phyloP scores from a whole-genome alignment of 2,888 invertebrate species.

The Axea sp. region DNA sequence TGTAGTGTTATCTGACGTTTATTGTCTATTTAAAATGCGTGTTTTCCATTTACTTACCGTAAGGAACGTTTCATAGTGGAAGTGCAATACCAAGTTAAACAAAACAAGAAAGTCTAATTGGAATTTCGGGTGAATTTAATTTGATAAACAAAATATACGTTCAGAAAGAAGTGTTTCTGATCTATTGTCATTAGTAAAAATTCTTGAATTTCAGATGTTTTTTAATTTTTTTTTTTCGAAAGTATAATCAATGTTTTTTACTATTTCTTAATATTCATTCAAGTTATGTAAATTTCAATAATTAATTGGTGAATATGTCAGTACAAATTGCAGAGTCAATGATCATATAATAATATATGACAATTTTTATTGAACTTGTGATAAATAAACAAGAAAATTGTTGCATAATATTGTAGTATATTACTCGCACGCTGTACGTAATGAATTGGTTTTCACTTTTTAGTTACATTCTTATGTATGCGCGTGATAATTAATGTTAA shows the following conservation, averaged over 20 bases:
- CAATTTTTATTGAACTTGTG: conserved; percentile 21
- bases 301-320: conserved; percentile 16
- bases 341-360: conserved; percentile 3
- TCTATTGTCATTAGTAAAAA: neutral
- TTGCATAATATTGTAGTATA: conserved; percentile 31
- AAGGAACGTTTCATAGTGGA: conserved; percentile 21
- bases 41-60: conserved; percentile 23
- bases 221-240: no score
- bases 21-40: conserved; percentile 32
- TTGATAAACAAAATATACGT: conserved; percentile 17
- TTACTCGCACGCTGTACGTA: conserved; percentile 22
- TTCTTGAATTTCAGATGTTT: neutral
- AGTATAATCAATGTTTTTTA: no score
- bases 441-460: conserved; percentile 54
- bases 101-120: conserved; percentile 40
- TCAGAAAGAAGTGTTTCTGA: conserved; percentile 4
- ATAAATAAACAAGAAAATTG: conserved; percentile 37
- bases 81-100: conserved; percentile 25
- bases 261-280: neutral
- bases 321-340: conserved; percentile 14
- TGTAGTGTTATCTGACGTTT: conserved; percentile 15
- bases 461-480: conserved; percentile 21
- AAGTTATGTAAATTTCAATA: conserved; percentile 21
- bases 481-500: conserved; percentile 37
- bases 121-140: conserved; percentile 26